Conservation (phyloP, 2,113 vertebrate genomes). For the Vombatus ursinus region DNA sequence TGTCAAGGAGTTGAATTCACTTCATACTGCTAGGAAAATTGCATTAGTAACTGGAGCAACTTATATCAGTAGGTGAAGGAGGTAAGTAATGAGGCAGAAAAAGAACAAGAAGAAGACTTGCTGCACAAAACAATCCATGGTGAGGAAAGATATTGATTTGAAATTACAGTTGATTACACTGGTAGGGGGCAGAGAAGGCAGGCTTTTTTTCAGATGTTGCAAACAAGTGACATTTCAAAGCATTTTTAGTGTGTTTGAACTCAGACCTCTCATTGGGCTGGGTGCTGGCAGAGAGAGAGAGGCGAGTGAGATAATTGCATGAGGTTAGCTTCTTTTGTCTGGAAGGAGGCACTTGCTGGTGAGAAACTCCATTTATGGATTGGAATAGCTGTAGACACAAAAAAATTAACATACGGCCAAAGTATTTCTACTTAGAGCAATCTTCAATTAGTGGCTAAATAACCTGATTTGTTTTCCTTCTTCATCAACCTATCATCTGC, state of each 20-base stretch:
- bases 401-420: not conserved
- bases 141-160: slow-evolving; percentile 67
- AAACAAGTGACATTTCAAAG: slow-evolving; percentile 65
- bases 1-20: slow-evolving; percentile 40
- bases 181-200: slow-evolving; percentile 48
- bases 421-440: slow-evolving; percentile 28
- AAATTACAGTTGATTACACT: slow-evolving; percentile 69
- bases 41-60: slow-evolving; percentile 53
- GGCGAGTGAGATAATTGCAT: slow-evolving; percentile 29
- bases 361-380: not conserved
- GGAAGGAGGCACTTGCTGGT: not conserved
- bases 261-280: slow-evolving; percentile 37
- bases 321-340: slow-evolving; percentile 42
- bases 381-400: not conserved
- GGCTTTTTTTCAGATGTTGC: slow-evolving; percentile 44
- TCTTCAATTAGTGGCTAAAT: not conserved
- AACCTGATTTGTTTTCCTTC: slow-evolving; percentile 9
- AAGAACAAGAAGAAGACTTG: slow-evolving; percentile 51
- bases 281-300: not conserved
- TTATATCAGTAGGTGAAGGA: slow-evolving; percentile 60
- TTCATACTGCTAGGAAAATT: slow-evolving; percentile 53
- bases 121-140: slow-evolving; percentile 51
- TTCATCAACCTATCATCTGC: not conserved
- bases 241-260: slow-evolving; percentile 57
- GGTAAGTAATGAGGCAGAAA: slow-evolving; percentile 65